These are phyloP conservation scores for Rhagophthalmus giganteus DNA, from an alignment of 2,888 invertebrate species.

Conservation along the genomic window DNA sequence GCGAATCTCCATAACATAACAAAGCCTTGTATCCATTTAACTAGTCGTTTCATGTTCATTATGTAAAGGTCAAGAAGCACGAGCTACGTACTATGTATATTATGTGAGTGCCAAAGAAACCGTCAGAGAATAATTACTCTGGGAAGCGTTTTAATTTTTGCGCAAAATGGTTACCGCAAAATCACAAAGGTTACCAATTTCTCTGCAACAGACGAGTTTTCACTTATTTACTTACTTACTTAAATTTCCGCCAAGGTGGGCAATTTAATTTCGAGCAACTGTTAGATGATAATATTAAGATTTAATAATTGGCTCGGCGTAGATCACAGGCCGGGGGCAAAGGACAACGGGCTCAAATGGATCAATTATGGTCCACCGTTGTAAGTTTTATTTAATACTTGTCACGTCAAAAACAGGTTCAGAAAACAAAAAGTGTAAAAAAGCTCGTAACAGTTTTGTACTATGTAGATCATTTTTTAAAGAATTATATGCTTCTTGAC, in stretches of 20 bases:
- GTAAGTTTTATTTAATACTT: constrained; percentile 16
- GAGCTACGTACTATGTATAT: background rate
- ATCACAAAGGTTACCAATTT: too few relatives aligned
- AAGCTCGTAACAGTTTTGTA: constrained; percentile 17
- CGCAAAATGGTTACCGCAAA: too few relatives aligned
- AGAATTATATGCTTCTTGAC: constrained; percentile 32
- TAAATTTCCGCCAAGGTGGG: too few relatives aligned
- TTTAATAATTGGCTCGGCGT: background rate
- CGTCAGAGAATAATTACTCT: too few relatives aligned
- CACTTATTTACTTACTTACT: too few relatives aligned
- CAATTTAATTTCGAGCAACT: too few relatives aligned
- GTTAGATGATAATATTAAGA: background rate
- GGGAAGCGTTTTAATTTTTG: too few relatives aligned
- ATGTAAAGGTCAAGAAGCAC: background rate
- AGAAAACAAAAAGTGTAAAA: constrained; percentile 14
- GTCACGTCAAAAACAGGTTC: constrained; percentile 15
- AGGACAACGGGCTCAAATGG: constrained; percentile 17
- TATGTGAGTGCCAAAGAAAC: too few relatives aligned
- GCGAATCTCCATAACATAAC: background rate
- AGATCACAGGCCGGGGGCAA: constrained; percentile 10
- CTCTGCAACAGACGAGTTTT: too few relatives aligned
- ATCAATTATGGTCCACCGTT: constrained; percentile 12
- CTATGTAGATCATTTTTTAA: constrained; percentile 27
- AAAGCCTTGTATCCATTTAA: background rate
- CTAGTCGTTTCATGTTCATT: background rate